phyloP scores from a whole-genome alignment of 2,888 invertebrate species.

The Hetaerina titia region DNA sequence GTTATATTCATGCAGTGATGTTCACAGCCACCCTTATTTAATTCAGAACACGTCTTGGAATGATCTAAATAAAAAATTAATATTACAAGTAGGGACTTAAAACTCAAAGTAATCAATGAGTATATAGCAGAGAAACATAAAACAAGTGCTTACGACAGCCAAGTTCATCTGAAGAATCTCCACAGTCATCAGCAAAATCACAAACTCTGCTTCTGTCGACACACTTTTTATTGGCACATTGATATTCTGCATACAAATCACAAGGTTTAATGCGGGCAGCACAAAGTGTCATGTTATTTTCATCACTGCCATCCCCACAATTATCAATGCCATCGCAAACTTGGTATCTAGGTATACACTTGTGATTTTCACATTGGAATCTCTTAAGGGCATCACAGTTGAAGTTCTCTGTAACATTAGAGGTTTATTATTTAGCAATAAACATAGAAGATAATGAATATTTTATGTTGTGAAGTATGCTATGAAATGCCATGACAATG shows the following conservation, averaged over 20 bases:
- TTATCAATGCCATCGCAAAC: conserved; percentile 93
- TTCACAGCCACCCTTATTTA: conserved; percentile 88
- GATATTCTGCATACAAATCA: conserved; percentile 88
- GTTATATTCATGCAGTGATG: conserved; percentile 94
- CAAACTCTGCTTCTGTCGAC: conserved; percentile 89
- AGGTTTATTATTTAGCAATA: neutral
- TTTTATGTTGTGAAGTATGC: no score
- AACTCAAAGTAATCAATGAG: neutral
- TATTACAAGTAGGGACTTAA: neutral
- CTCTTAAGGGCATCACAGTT: conserved; percentile 90
- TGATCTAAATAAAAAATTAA: conserved; percentile 75
- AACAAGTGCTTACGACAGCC: conserved; percentile 86
- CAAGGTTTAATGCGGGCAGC: conserved; percentile 87
- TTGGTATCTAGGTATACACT: conserved; percentile 88
- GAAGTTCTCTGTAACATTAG: conserved; percentile 82
- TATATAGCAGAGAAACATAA: neutral
- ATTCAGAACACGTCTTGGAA: conserved; percentile 76
- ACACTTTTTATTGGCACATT: conserved; percentile 93
- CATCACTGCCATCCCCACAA: conserved; percentile 96
- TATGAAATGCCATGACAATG: no score
- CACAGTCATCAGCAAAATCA: conserved; percentile 94
- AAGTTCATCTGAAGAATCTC: conserved; percentile 92
- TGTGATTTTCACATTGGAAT: conserved; percentile 94
- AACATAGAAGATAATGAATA: no score
- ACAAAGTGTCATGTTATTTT: conserved; percentile 95